Conservation (phyloP, 2,797 vertebrate genomes). For the Sebastes alutus region DNA sequence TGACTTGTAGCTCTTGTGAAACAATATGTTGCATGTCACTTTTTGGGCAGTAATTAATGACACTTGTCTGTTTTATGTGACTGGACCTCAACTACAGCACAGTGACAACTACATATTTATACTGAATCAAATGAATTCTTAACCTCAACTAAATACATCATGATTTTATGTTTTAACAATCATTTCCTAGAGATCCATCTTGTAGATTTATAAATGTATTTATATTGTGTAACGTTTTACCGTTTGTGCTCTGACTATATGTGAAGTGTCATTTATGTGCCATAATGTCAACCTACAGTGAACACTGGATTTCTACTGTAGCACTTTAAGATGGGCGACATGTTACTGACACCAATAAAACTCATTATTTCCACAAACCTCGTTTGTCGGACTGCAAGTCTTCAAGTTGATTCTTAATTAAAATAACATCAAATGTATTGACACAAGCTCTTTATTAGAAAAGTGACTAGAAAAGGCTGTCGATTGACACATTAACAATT, state of each 20-base stretch:
- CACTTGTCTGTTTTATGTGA: neutral
- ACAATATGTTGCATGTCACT: slow-evolving; percentile 6
- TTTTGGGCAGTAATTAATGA: neutral
- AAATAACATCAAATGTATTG: slow-evolving; percentile 16
- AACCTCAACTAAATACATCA: slow-evolving; percentile 22
- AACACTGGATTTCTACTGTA: slow-evolving; percentile 61
- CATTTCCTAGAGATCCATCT: slow-evolving; percentile 22
- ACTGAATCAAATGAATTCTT: neutral
- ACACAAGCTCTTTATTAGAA: slow-evolving; percentile 47
- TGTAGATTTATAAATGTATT: slow-evolving; percentile 55
- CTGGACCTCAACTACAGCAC: slow-evolving; percentile 31
- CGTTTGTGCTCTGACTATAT: slow-evolving; percentile 22
- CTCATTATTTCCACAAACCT: slow-evolving; percentile 32
- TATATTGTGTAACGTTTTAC: slow-evolving; percentile 43
- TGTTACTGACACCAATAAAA: slow-evolving; percentile 80
- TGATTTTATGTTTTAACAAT: slow-evolving; percentile 33
- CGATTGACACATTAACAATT: neutral
- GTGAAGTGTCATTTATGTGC: slow-evolving; percentile 63
- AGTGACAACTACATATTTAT: slow-evolving; percentile 8
- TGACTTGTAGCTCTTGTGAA: slow-evolving; percentile 22
- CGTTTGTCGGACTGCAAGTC: neutral
- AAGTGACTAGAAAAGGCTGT: slow-evolving; percentile 26
- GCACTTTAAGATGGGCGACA: slow-evolving; percentile 69
- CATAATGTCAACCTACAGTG: slow-evolving; percentile 65
- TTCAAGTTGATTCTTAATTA: slow-evolving; percentile 12